phyloP scores from a whole-genome alignment of 2,888 invertebrate genomes.

The Acanthosepion pharaonis region DNA sequence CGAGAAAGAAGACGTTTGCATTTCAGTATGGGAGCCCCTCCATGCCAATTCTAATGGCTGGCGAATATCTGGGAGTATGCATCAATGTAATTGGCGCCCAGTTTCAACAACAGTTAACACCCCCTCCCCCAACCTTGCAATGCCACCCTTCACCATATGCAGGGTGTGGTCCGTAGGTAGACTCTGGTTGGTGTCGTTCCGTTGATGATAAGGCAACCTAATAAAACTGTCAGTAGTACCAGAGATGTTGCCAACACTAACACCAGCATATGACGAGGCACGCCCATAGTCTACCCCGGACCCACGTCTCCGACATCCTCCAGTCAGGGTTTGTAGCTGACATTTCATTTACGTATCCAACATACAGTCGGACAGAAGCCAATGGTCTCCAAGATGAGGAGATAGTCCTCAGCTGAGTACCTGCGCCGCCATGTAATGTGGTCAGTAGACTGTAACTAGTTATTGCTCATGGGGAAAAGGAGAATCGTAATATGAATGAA shows the following conservation, averaged over 20 bases:
- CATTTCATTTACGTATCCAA: background rate
- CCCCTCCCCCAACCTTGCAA: background rate
- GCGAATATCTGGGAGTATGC: background rate
- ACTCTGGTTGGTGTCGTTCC: background rate
- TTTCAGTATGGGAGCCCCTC: background rate
- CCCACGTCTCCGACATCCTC: background rate
- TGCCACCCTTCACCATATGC: background rate
- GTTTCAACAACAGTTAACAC: background rate
- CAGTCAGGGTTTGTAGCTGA: background rate
- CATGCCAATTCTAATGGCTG: background rate
- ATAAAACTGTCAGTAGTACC: slow-evolving; percentile 16
- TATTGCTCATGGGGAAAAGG: background rate
- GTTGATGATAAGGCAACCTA: background rate
- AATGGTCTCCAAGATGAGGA: background rate
- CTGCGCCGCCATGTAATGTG: background rate
- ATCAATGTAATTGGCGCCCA: background rate
- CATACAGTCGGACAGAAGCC: background rate
- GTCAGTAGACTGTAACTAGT: background rate
- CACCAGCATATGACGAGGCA: too few relatives aligned
- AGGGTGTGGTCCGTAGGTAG: too few relatives aligned
- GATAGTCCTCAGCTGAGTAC: background rate
- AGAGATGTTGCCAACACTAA: background rate
- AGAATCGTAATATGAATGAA: too few relatives aligned
- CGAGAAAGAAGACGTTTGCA: background rate
- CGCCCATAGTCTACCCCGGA: too few relatives aligned